phyloP scores from a whole-genome alignment of 2,113 vertebrate species.

The Triplophysa tibetana region DNA sequence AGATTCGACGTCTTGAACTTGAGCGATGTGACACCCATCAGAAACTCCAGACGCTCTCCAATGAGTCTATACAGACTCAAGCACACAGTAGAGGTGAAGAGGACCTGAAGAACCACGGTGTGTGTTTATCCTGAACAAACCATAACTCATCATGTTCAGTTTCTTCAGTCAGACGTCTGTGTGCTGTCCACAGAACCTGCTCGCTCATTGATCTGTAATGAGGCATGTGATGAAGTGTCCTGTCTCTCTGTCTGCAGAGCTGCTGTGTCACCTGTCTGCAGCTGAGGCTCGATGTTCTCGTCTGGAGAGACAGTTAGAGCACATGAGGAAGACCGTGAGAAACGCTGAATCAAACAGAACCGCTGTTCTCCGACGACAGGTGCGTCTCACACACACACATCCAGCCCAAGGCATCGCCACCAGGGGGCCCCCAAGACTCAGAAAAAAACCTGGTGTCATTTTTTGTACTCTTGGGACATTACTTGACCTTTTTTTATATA shows the following conservation, averaged over 20 bases:
- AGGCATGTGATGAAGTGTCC: background rate
- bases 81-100: background rate
- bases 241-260: conserved; percentile 65
- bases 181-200: too few relatives aligned
- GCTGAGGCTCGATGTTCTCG: conserved; percentile 86
- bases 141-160: too few relatives aligned
- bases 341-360: conserved; percentile 82
- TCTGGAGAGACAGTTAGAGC: conserved; percentile 88
- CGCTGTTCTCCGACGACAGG: conserved; percentile 83
- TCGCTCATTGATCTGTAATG: too few relatives aligned
- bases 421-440: too few relatives aligned
- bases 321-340: conserved; percentile 86
- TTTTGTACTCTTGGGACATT: too few relatives aligned
- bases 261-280: conserved; percentile 82
- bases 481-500: too few relatives aligned
- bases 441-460: too few relatives aligned
- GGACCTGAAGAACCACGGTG: conserved; percentile 27
- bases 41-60: conserved; percentile 78
- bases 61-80: conserved; percentile 61
- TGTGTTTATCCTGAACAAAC: background rate
- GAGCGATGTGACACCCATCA: conserved; percentile 81
- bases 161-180: too few relatives aligned
- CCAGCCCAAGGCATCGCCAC: too few relatives aligned
- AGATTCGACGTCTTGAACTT: conserved; percentile 71
- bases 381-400: conserved; percentile 50